Conservation (phyloP, 2,113 vertebrate genomes). For the Corvus moneduloides region DNA sequence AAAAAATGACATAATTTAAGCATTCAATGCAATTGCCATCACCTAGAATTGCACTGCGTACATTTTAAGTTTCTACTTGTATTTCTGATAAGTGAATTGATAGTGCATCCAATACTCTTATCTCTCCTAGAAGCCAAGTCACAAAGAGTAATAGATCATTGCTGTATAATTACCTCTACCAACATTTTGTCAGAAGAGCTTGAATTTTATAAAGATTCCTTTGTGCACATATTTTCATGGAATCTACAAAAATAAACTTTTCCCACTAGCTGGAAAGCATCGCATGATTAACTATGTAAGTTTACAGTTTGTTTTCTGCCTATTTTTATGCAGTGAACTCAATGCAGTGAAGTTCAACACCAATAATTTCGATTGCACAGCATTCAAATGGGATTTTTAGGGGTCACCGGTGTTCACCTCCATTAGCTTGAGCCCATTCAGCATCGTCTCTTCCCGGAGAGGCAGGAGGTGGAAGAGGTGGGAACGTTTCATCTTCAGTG, state of each 20-base stretch:
- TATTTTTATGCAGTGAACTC: not conserved
- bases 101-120: not conserved
- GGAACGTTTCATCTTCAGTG: conserved; percentile 83
- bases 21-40: not conserved
- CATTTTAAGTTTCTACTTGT: not conserved
- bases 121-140: not conserved
- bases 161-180: not conserved
- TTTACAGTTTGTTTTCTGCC: not conserved
- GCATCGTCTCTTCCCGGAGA: conserved; percentile 76
- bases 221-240: accelerated
- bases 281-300: accelerated
- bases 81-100: not conserved
- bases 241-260: not conserved
- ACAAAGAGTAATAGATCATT: not conserved
- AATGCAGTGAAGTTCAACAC: not conserved
- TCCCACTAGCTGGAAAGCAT: not conserved
- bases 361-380: not conserved
- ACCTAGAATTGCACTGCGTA: not conserved
- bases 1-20: not conserved
- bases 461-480: conserved; percentile 84
- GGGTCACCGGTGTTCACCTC: conserved; percentile 47
- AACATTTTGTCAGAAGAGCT: not conserved
- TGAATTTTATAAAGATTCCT: not conserved
- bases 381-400: not conserved
- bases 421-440: conserved; percentile 65